Evolutionary conservation across 30 jellyfish, hydroid and myxozoan species (phyloP).

Genomic region (Chironex yamaguchii): DNA sequence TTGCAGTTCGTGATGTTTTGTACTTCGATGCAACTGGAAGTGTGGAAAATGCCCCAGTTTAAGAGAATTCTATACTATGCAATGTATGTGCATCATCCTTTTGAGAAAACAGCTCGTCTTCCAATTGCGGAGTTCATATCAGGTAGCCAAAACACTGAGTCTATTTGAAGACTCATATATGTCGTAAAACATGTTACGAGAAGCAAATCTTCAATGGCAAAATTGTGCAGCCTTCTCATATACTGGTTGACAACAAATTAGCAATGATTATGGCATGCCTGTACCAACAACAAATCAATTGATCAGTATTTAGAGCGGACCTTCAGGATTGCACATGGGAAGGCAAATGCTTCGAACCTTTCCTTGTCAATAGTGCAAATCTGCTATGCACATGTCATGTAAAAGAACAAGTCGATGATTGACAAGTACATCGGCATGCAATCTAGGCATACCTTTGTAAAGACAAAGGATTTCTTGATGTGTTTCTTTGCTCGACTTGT

Average conservation of each 20-base stretch:
- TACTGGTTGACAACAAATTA: neutral
- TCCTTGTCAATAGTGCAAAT: neutral
- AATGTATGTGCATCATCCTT: slow-evolving; percentile 47
- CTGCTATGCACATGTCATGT: slow-evolving; percentile 3
- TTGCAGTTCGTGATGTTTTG: slow-evolving; percentile 2
- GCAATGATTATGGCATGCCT: neutral
- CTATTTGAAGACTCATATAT: no score
- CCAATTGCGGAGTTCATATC: no score
- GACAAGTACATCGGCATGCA: neutral
- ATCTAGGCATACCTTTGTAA: neutral
- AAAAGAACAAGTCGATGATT: neutral
- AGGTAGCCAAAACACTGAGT: no score
- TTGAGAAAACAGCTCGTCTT: slow-evolving; percentile 42
- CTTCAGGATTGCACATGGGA: neutral
- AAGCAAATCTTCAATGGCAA: no score
- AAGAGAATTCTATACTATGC: slow-evolving; percentile 15
- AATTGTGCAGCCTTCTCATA: no score
- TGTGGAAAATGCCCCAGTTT: slow-evolving; percentile 5
- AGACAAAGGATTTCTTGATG: neutral
- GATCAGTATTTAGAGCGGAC: neutral
- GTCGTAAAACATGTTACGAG: no score
- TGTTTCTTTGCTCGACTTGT: slow-evolving; percentile 3
- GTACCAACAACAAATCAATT: neutral
- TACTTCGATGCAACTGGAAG: slow-evolving; percentile 55
- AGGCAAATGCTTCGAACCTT: neutral